These are phyloP conservation scores for Nematolebias whitei DNA, from an alignment of 2,113 vertebrate genomes.

Conservation along the genomic window DNA sequence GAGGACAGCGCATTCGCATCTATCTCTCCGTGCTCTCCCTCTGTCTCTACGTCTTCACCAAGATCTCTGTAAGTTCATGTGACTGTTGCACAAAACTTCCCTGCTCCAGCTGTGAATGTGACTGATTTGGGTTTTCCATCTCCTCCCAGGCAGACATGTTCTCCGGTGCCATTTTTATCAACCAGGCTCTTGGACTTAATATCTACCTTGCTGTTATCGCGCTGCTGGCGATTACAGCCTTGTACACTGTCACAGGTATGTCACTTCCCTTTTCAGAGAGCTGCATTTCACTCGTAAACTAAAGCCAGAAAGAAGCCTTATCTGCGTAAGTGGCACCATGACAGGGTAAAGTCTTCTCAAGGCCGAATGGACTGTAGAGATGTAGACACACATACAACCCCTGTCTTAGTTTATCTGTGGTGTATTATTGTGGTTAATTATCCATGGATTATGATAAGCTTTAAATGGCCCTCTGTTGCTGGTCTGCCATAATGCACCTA, in stretches of 20 bases:
- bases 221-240: slow-evolving; percentile 85
- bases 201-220: slow-evolving; percentile 91
- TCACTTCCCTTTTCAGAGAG: slow-evolving; percentile 4
- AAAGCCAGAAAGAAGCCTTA: slow-evolving; percentile 41
- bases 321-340: slow-evolving; percentile 28
- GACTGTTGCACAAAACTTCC: neutral
- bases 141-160: slow-evolving; percentile 89
- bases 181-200: slow-evolving; percentile 87
- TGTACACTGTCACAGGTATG: slow-evolving; percentile 94
- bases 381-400: neutral
- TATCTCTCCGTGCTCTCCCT: slow-evolving; percentile 94
- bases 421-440: slow-evolving; percentile 60
- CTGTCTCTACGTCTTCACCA: slow-evolving; percentile 91
- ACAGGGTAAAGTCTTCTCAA: slow-evolving; percentile 62
- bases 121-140: neutral
- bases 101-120: neutral
- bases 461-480: slow-evolving; percentile 42
- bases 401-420: slow-evolving; percentile 29
- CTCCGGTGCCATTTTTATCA: slow-evolving; percentile 94
- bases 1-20: slow-evolving; percentile 90
- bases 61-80: slow-evolving; percentile 92
- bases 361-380: slow-evolving; percentile 9
- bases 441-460: slow-evolving; percentile 56
- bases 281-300: slow-evolving; percentile 11
- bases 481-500: slow-evolving; percentile 14